Evolutionary conservation across 2,888 invertebrate species (phyloP).

Genomic region (Escarpia spicata): DNA sequence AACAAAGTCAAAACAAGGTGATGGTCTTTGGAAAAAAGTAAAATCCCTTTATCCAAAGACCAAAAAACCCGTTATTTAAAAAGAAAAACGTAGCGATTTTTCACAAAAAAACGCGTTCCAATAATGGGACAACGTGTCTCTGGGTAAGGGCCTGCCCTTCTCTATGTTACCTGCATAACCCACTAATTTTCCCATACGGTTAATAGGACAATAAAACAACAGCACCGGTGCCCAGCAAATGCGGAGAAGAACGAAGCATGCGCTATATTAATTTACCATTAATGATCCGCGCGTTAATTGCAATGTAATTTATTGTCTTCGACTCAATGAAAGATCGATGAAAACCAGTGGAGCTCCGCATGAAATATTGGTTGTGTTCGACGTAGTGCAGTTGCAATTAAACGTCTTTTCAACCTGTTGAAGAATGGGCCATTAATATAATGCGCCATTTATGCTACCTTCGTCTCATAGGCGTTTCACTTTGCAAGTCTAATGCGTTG

Average conservation of each 20-base stretch:
- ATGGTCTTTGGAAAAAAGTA: too few relatives aligned
- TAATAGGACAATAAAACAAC: neutral
- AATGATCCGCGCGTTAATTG: conserved; percentile 4
- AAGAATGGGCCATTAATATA: neutral
- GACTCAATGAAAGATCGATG: conserved; percentile 12
- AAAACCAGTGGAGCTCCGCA: neutral
- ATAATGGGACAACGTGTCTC: too few relatives aligned
- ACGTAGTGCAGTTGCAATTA: neutral
- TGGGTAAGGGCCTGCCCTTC: too few relatives aligned
- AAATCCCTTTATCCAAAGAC: too few relatives aligned
- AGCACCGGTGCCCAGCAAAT: neutral
- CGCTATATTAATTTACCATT: neutral
- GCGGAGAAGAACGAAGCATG: neutral
- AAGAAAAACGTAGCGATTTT: too few relatives aligned
- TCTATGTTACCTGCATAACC: neutral
- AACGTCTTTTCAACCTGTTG: neutral
- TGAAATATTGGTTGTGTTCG: neutral
- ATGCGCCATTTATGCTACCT: neutral
- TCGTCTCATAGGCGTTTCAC: neutral
- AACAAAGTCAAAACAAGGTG: too few relatives aligned
- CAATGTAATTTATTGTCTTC: conserved; percentile 12
- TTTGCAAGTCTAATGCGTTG: neutral
- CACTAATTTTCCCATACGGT: neutral
- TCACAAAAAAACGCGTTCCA: too few relatives aligned
- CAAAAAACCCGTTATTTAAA: too few relatives aligned